A percentile compares a stretch with the other conserved stretches of the same genome.
Conservation (phyloP, 2,888 invertebrate genomes). For the Melipona bicolor region DNA sequence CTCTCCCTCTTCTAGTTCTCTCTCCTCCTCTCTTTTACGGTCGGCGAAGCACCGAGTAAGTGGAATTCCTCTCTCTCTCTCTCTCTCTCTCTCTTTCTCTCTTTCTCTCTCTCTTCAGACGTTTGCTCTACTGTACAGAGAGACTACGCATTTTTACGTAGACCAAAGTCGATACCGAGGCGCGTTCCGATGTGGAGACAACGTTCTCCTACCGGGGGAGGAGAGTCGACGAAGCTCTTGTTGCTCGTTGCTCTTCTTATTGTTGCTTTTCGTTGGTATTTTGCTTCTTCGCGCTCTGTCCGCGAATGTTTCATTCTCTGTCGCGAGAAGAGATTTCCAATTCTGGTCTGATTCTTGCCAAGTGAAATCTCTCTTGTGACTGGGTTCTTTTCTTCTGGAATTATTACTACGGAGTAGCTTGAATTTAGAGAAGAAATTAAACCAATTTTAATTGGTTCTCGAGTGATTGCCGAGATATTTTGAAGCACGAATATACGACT, state of each 20-base stretch:
- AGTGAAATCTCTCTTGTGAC: background rate
- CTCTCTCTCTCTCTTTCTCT: constrained; percentile 43
- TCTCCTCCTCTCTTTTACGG: constrained; percentile 57
- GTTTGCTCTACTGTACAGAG: constrained; percentile 12
- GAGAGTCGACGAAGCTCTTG: constrained; percentile 27
- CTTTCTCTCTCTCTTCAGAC: constrained; percentile 32
- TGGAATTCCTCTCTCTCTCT: constrained; percentile 55
- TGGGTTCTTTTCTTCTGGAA: background rate
- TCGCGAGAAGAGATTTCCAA: too few species aligned
- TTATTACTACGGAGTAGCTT: background rate
- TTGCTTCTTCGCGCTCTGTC: too few species aligned
- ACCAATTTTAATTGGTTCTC: background rate
- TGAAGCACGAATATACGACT: background rate
- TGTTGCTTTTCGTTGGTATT: background rate
- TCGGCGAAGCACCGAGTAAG: constrained; percentile 46
- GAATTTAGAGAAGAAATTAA: background rate
- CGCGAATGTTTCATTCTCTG: too few species aligned
- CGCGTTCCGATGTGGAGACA: constrained; percentile 59
- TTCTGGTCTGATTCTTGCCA: background rate
- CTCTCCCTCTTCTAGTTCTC: constrained; percentile 66
- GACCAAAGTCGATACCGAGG: constrained; percentile 42
- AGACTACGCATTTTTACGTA: constrained; percentile 64
- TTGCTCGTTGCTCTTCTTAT: background rate
- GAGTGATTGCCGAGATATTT: background rate
- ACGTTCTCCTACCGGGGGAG: constrained; percentile 50